A percentile compares a stretch with the other conserved stretches of the same genome.
Evolutionary conservation across 2,888 invertebrate species (phyloP).

Genomic region (Ptilodon capucinus): DNA sequence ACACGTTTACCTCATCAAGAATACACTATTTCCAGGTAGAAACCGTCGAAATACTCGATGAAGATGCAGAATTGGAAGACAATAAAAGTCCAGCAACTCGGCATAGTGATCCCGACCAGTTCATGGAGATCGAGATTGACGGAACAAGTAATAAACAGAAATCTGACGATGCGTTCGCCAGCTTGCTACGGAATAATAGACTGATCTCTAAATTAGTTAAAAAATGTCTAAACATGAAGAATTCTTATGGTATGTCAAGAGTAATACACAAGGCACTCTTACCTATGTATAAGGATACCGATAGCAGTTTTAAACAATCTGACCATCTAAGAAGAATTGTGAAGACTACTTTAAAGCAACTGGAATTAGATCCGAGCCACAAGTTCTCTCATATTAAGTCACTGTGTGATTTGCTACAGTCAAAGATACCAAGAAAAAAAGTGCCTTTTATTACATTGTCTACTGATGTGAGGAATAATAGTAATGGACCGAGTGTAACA

Average conservation of each 20-base stretch:
- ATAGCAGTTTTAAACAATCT: conserved; percentile 42
- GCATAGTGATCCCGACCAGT: not conserved
- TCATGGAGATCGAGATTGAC: not conserved
- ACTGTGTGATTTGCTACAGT: conserved; percentile 48
- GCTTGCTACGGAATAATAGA: conserved; percentile 32
- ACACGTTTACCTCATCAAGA: too few species aligned
- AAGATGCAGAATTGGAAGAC: conserved; percentile 1
- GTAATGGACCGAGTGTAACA: not conserved
- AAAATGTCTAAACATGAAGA: conserved; percentile 43
- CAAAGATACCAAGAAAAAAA: conserved; percentile 37
- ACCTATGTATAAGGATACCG: conserved; percentile 38
- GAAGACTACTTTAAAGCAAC: conserved; percentile 22
- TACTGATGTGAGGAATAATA: conserved; percentile 4
- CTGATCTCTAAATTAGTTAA: conserved; percentile 46
- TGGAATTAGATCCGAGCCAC: conserved; percentile 41
- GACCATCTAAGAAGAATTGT: conserved; percentile 37
- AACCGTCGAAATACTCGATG: conserved; percentile 12
- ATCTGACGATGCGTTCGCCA: conserved; percentile 16
- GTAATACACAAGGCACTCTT: conserved; percentile 49
- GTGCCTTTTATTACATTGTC: conserved; percentile 49
- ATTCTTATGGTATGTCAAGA: conserved; percentile 46
- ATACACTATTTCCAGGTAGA: not conserved
- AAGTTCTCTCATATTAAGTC: conserved; percentile 55
- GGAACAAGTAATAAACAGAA: not conserved
- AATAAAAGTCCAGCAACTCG: not conserved